phyloP scores from a whole-genome alignment of 1,140 invertebrate species.

The Drosophila tani region DNA sequence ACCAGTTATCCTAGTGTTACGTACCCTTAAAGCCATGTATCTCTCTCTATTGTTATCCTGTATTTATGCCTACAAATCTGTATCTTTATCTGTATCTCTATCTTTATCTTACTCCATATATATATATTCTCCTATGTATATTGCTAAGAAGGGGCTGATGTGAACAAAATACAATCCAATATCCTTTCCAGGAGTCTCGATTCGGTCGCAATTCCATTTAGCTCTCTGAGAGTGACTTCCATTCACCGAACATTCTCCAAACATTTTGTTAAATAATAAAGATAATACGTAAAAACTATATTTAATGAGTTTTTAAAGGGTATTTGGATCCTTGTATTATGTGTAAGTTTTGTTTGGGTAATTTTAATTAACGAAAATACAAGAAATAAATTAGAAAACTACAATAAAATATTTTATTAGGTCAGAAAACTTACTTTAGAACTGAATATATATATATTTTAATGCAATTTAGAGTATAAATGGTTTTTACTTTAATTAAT shows the following conservation, averaged over 20 bases:
- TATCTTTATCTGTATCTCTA: conserved; percentile 13
- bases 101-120: conserved; percentile 15
- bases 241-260: conserved; percentile 5
- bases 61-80: conserved; percentile 30
- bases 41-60: conserved; percentile 40
- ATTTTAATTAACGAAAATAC: too few relatives aligned
- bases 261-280: conserved; percentile 28
- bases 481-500: too few relatives aligned
- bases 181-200: conserved; percentile 8
- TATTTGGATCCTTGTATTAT: too few relatives aligned
- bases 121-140: conserved; percentile 22
- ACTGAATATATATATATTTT: too few relatives aligned
- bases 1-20: conserved; percentile 44
- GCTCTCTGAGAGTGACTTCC: conserved; percentile 9
- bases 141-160: conserved; percentile 48
- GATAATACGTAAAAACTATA: conserved; percentile 5
- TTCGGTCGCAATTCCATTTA: conserved; percentile 4
- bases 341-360: too few relatives aligned
- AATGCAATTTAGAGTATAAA: too few relatives aligned
- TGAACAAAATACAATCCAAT: conserved; percentile 39
- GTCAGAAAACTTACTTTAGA: too few relatives aligned
- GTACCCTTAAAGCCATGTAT: conserved; percentile 16
- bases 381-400: too few relatives aligned
- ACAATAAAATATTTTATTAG: too few relatives aligned
- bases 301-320: too few relatives aligned